Evolutionary conservation across 2,888 invertebrate genomes (phyloP).

Genomic region (Hypselothyrea guttata): DNA sequence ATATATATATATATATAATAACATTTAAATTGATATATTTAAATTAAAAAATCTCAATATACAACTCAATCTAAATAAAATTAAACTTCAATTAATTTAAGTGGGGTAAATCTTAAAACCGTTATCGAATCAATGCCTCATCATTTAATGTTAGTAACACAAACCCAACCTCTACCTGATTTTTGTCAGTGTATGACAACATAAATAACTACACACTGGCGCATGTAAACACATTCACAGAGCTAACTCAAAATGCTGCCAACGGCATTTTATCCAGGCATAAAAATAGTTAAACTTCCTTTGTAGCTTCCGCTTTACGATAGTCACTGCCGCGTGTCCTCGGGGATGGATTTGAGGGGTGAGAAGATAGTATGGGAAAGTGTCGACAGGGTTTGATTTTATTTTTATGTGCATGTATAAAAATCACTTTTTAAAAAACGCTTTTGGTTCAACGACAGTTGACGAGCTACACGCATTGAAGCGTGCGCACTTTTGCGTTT

Average conservation of each 20-base stretch:
- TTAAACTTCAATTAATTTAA: too few relatives aligned
- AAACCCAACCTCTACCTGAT: too few relatives aligned
- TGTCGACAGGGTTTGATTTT: conserved; percentile 22
- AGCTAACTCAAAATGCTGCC: conserved; percentile 21
- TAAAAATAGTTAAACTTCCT: conserved; percentile 37
- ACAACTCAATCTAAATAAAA: too few relatives aligned
- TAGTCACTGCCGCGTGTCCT: not conserved
- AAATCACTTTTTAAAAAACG: conserved; percentile 69
- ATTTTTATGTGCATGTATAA: conserved; percentile 42
- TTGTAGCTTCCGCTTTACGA: conserved; percentile 35
- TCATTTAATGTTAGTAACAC: too few relatives aligned
- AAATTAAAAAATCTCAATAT: too few relatives aligned
- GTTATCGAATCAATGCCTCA: too few relatives aligned
- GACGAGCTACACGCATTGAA: conserved; percentile 61
- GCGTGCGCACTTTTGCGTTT: conserved; percentile 73
- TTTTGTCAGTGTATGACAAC: not conserved
- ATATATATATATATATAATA: too few relatives aligned
- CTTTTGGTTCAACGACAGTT: conserved; percentile 47
- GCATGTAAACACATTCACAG: conserved; percentile 1
- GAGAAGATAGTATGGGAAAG: conserved; percentile 5
- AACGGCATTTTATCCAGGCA: conserved; percentile 40
- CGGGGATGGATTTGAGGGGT: not conserved
- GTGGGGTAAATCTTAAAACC: too few relatives aligned
- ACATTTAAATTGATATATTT: too few relatives aligned
- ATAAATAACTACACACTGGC: conserved; percentile 1